Base-by-base conservation (phyloP, 1,140 invertebrate genomes). In the Xylocopa sonorina region DNA sequence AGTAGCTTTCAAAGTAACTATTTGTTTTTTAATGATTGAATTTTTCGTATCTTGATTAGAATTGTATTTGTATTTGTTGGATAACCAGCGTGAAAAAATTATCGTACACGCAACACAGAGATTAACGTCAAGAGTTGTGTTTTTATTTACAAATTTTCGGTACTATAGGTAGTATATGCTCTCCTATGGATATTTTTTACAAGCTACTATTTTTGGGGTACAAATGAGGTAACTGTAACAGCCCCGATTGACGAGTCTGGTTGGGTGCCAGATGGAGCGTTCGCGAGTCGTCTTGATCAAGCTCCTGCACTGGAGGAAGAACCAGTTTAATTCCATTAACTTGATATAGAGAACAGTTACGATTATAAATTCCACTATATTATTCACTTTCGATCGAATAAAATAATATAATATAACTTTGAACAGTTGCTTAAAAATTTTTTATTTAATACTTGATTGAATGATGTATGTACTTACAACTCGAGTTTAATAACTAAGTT, bases 231-330 rank as follows among this genome's bases (percentile, higher is more conserved):
- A 53, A 78, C 79, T 1, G n/a, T 85, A 48, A 46, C 74, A 57
- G 29, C 50, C 27, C 48, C 46, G 14, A 62, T 88, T 4, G 89
- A 90, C 64, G 87, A 88, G 81, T 82, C 88, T 58, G 87, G 87
- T 48, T 90, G 88, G 89, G 83, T 81, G 27, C 78, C 89, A 27
- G 88, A 90, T 77, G 88, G 84, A 62, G 75, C 79, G 29, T 86
- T 84, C 2, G 83, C 79, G 46, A 80, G 29, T 0, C 48, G 43
- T 75, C 29, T 75, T 48, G 16, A 14, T 18, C 16, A 46, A 69
- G 1, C 14, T 71, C 0, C 9, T 2, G 34, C 5, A 29, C 3
- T 21, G 16, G 5, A 14, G 29, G 57, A 10, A 4, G 38, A 43
- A 6, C 2, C 12, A 10, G 24, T 43, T 58, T 75, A 58, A 55